Evolutionary conservation across 2,797 vertebrate genomes (phyloP), one percentile per base, ranked within the genome.

Genomic region (Simalia tracyae): DNA sequence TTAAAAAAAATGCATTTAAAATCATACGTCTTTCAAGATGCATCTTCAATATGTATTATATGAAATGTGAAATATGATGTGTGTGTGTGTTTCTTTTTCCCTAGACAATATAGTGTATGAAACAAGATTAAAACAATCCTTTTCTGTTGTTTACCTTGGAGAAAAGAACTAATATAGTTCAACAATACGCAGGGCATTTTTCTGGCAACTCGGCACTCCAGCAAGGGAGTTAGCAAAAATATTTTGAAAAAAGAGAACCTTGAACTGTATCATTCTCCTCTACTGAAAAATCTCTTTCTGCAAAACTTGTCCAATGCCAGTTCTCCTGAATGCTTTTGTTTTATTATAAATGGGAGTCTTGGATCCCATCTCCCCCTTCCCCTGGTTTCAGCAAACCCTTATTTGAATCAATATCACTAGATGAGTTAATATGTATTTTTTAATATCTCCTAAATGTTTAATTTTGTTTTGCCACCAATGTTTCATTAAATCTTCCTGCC

Each of bases 401-500:
- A 92, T 95, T 94, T 94, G 84, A 95, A 85, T 61, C 63, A 28
- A 36, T 92, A 57, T 91, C 94, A 91, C 95, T 90, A 89, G 92
- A n/a, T 92, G 68, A 93, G 61, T 94, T 96, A 92, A 91, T 94
- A 96, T 93, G 93, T 91, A 95, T 95, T 97, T 92, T 96, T 97
- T 96, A 97, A 97, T 97, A 97, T 95, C 94, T 94, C 95, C 95
- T 95, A 96, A 95, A 57, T 91, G 93, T 89, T 94, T 95, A 92
- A 95, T 97, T 96, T 95, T 4, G 0, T 95, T 96, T 96, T 96
- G 31, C 85, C 94, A 90, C 92, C 94, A 94, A 95, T 92, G 93
- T 91, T 96, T 96, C 61, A 91, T 96, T 95, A 93, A 96, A 96
- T 86, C 92, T 26, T 88, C 95, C 94, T 94, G 91, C 91, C 95